These are phyloP conservation scores for Pocillopora grandis DNA, from an alignment of 92 coral and sea anemone genomes.

Conservation along the genomic window DNA sequence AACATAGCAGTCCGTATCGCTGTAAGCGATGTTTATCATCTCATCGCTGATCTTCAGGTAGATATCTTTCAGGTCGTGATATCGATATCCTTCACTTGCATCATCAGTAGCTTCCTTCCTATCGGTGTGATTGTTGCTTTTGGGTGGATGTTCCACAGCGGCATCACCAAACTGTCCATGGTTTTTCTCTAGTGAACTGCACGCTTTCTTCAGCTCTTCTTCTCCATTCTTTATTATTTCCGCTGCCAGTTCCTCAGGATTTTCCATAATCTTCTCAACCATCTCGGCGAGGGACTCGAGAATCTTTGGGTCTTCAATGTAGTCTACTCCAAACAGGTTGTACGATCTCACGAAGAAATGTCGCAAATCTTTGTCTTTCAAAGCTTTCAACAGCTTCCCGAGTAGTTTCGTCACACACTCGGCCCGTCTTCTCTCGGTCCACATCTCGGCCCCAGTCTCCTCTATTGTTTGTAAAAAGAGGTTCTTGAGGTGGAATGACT, in stretches of 20 bases:
- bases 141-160: background rate
- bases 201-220: background rate
- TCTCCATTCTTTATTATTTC: constrained; percentile 1
- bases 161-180: background rate
- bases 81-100: background rate
- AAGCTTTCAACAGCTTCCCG: constrained; percentile 49
- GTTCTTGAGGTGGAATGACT: constrained; percentile 69
- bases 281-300: constrained; percentile 48
- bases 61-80: constrained; percentile 17
- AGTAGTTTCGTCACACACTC: constrained; percentile 64
- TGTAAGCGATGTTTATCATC: background rate
- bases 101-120: background rate
- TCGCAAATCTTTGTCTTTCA: constrained; percentile 52
- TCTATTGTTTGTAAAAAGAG: constrained; percentile 61
- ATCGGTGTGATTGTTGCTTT: background rate
- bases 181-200: background rate
- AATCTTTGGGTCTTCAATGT: constrained; percentile 43
- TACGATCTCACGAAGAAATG: constrained; percentile 65
- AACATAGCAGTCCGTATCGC: background rate
- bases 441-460: constrained; percentile 48
- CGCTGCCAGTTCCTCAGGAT: constrained; percentile 49
- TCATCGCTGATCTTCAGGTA: background rate
- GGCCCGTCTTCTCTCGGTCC: constrained; percentile 62
- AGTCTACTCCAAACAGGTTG: constrained; percentile 61
- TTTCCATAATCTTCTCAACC: constrained; percentile 53